Evolutionary conservation across 2,113 vertebrate genomes (phyloP).

Genomic region (Cebidichthys violaceus): DNA sequence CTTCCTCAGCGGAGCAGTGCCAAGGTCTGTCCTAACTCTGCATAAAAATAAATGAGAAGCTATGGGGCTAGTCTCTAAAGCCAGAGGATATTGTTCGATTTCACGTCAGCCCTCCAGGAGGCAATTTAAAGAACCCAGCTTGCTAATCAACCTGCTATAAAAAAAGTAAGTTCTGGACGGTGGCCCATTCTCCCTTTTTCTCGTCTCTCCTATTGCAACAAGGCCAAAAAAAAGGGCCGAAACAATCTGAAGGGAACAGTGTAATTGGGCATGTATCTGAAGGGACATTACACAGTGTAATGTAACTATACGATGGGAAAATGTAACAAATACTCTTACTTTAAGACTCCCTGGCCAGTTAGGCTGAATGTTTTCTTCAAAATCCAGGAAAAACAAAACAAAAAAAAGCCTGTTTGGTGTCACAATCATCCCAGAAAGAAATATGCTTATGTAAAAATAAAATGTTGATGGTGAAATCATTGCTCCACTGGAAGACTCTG

Average conservation of each 20-base stretch:
- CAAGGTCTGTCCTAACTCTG: slow-evolving; percentile 70
- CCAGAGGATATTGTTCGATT: slow-evolving; percentile 83
- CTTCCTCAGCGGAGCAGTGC: slow-evolving; percentile 69
- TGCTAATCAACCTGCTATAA: slow-evolving; percentile 80
- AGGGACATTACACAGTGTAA: slow-evolving; percentile 52
- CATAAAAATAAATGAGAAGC: slow-evolving; percentile 86
- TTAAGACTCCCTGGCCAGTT: slow-evolving; percentile 5
- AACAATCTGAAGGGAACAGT: slow-evolving; percentile 52
- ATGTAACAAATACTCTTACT: slow-evolving; percentile 31
- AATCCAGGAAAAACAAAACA: slow-evolving; percentile 6
- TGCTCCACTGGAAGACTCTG: neutral
- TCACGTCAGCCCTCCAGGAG: slow-evolving; percentile 80
- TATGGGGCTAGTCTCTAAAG: slow-evolving; percentile 75
- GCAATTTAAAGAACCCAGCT: slow-evolving; percentile 82
- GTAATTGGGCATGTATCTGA: slow-evolving; percentile 49
- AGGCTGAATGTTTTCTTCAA: neutral
- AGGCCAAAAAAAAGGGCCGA: slow-evolving; percentile 54
- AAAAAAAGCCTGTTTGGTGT: neutral
- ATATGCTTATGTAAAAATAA: neutral
- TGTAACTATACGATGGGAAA: slow-evolving; percentile 46
- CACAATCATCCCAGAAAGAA: neutral
- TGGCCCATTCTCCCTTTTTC: slow-evolving; percentile 52
- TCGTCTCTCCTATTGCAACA: slow-evolving; percentile 49
- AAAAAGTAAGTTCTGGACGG: slow-evolving; percentile 64
- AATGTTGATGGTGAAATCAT: neutral